Conservation (phyloP, 2,797 vertebrate genomes). For the Myotis vivesi region DNA sequence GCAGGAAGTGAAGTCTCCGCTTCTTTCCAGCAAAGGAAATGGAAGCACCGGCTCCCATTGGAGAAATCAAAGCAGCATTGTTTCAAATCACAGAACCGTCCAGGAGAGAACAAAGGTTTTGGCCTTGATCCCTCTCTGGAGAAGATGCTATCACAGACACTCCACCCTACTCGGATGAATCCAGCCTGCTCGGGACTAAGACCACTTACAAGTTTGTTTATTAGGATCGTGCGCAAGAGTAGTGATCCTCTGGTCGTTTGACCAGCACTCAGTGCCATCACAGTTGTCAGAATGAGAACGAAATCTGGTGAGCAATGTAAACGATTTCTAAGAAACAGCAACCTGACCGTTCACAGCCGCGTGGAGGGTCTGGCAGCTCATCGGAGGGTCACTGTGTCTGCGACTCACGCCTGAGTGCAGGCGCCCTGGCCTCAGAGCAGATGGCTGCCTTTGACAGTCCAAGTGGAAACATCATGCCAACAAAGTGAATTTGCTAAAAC, state of each 20-base stretch:
- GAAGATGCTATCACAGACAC: background rate
- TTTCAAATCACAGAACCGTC: slow-evolving; percentile 44
- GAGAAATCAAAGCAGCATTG: slow-evolving; percentile 63
- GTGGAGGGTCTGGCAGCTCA: rapidly evolving
- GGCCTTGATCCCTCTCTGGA: background rate
- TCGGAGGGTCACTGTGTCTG: background rate
- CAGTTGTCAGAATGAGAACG: background rate
- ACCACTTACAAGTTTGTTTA: background rate
- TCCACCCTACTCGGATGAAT: background rate
- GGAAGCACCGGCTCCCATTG: background rate
- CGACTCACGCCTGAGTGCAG: background rate
- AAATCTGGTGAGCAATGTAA: background rate
- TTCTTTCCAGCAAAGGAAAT: slow-evolving; percentile 39
- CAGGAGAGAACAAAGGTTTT: slow-evolving; percentile 42
- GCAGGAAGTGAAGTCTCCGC: slow-evolving; percentile 59
- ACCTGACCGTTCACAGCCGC: background rate
- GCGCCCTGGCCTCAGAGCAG: background rate
- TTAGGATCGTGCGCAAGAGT: background rate
- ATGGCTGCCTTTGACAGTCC: background rate
- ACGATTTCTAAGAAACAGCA: background rate
- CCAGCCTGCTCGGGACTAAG: background rate
- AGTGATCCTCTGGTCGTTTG: background rate
- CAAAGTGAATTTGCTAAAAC: background rate
- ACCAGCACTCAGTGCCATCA: background rate
- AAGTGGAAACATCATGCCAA: background rate